Evolutionary conservation across 2,113 vertebrate species (phyloP).

Genomic region (Seriola quinqueradiata): DNA sequence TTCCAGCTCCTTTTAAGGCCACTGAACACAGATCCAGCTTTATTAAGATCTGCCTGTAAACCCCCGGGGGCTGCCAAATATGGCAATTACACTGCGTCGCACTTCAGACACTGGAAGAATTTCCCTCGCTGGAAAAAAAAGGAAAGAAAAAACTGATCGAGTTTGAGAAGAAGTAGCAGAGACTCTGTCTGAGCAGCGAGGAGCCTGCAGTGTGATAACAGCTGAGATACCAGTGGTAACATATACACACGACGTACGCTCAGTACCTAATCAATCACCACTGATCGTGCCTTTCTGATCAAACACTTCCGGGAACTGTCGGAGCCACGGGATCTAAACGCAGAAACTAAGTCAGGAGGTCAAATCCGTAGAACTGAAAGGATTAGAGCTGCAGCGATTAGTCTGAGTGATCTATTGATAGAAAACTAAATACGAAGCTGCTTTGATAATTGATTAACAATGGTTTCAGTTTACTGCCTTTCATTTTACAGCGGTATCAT

Average conservation of each 20-base stretch:
- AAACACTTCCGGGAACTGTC: conserved; percentile 2
- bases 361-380: neutral
- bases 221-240: neutral
- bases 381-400: too few species aligned
- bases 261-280: neutral
- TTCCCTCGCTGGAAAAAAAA: conserved; percentile 15
- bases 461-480: too few species aligned
- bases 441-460: too few species aligned
- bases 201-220: too few species aligned
- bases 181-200: neutral
- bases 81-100: conserved; percentile 75
- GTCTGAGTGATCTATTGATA: too few species aligned
- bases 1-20: conserved; percentile 85
- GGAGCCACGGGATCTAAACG: neutral
- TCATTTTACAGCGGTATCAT: too few species aligned
- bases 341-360: too few species aligned
- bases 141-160: conserved; percentile 4
- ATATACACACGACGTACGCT: neutral
- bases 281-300: neutral
- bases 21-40: conserved; percentile 78
- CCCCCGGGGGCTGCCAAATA: conserved; percentile 83
- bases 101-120: conserved; percentile 69
- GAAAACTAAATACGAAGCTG: too few species aligned
- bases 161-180: conserved; percentile 27
- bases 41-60: conserved; percentile 83